Base-by-base conservation (phyloP, 2,797 vertebrate species). In the Chelon auratus region DNA sequence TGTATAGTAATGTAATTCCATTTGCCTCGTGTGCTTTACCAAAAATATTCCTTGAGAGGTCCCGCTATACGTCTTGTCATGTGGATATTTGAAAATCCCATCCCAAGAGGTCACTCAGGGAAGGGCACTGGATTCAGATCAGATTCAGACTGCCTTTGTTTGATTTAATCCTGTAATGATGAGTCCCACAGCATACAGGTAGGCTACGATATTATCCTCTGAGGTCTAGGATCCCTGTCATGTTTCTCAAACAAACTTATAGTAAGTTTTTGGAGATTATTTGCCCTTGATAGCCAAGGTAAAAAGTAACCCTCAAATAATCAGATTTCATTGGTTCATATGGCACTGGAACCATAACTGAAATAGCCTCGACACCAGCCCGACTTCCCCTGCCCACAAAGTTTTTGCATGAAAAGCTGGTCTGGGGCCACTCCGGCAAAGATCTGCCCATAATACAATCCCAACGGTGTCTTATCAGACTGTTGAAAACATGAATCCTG, bases 1-100 rank as follows among this genome's bases (percentile, higher is more conserved):
- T 59, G 42, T 72, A 55, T 57, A 17, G 66, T 48, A 17, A 45
- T 54, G 22, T 68, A 45, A 62, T 79, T 72, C 68, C 2, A 58
- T 62, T 42, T 61, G 13, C 20, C 36, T 3, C 15, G 45, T 10
- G 12, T 2, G 3, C 22, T 53, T 40, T n/a, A 20, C 55, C 6
- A 0, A 43, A 53, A 9, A 62, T n/a, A 67, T 43, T 53, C 33
- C 37, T 45, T 9, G 0, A 50, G 39, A 36, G 36, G 14, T 59
- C 15, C 3, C 7, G 2, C 45, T 4, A 1, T 26, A 43, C 0
- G 17, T 26, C 18, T 53, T 33, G 2, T 36, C 64, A n/a, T 24
- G 53, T 11, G 6, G 43, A 24, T 53, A 18, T 76, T 17, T 68
- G 22, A 57, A 56, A n/a, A 14, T 55, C 4, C 30, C 26, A 12